A percentile compares a stretch with the other conserved stretches of the same genome.
Conservation (phyloP, 2,797 vertebrate species). For the Falco peregrinus region DNA sequence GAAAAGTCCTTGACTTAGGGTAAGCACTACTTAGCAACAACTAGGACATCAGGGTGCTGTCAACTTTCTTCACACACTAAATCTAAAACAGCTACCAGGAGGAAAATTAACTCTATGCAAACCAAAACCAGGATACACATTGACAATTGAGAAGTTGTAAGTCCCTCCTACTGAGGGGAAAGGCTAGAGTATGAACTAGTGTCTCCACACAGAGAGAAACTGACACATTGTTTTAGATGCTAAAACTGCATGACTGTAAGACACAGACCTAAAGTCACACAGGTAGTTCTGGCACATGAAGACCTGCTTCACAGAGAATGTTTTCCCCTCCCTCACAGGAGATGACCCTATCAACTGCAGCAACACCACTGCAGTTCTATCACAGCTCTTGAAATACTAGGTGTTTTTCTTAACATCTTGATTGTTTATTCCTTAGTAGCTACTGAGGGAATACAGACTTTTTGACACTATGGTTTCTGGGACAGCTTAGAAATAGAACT, state of each 20-base stretch:
- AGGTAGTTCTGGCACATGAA: not conserved
- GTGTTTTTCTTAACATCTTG: not conserved
- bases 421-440: not conserved
- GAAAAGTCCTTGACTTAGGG: too few species aligned
- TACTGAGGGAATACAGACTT: fast-evolving
- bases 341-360: not conserved
- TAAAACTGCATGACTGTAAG: not conserved
- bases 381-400: not conserved
- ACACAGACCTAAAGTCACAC: not conserved
- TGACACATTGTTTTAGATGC: not conserved
- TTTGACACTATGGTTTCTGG: not conserved
- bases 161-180: not conserved
- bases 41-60: too few species aligned
- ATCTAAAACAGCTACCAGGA: too few species aligned
- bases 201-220: not conserved
- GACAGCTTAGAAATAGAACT: not conserved
- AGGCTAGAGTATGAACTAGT: not conserved
- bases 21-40: too few species aligned
- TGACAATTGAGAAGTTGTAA: not conserved
- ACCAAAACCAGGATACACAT: too few species aligned
- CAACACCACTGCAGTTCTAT: not conserved
- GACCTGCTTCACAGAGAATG: not conserved
- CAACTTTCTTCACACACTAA: too few species aligned
- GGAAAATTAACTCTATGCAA: too few species aligned
- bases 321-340: not conserved